A percentile compares a stretch with the other conserved stretches of the same genome.
These are phyloP conservation scores for Argynnis bischoffii DNA, from an alignment of 2,888 invertebrate genomes.

Conservation along the genomic window DNA sequence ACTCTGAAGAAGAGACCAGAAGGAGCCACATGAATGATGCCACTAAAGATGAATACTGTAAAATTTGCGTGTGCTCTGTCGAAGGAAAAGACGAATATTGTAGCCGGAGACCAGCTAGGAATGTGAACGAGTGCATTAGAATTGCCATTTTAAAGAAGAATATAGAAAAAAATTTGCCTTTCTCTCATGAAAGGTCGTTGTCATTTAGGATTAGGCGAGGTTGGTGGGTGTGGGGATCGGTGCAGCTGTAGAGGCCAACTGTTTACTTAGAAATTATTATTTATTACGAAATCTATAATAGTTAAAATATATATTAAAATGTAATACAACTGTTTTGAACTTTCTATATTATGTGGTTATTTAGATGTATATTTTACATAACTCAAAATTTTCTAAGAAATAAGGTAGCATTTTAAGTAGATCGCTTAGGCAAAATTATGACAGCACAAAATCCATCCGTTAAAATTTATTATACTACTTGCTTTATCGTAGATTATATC, in stretches of 20 bases:
- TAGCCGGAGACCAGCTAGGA: slow-evolving; percentile 58
- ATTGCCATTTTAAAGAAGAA: slow-evolving; percentile 46
- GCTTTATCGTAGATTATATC: slow-evolving; percentile 57
- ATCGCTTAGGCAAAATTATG: no score
- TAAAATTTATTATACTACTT: slow-evolving; percentile 7
- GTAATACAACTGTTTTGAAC: no score
- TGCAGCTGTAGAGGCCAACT: slow-evolving; percentile 44
- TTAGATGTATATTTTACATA: no score
- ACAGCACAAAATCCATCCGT: no score
- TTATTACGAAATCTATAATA: no score
- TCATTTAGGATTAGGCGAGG: slow-evolving; percentile 61
- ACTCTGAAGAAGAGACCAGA: slow-evolving; percentile 33
- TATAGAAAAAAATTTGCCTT: slow-evolving; percentile 49
- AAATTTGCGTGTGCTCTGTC: slow-evolving; percentile 63
- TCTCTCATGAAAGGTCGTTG: slow-evolving; percentile 52
- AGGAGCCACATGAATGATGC: slow-evolving; percentile 55
- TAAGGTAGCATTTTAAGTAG: no score
- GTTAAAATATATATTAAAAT: no score
- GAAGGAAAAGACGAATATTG: slow-evolving; percentile 65
- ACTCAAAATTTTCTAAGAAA: no score
- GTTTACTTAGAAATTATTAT: no score
- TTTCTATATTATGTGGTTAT: no score
- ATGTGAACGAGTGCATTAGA: slow-evolving; percentile 66
- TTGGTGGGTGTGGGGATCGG: slow-evolving; percentile 44
- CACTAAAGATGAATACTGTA: slow-evolving; percentile 54